Base-by-base conservation (phyloP, 1,140 invertebrate genomes). In the Drosophila orena region DNA sequence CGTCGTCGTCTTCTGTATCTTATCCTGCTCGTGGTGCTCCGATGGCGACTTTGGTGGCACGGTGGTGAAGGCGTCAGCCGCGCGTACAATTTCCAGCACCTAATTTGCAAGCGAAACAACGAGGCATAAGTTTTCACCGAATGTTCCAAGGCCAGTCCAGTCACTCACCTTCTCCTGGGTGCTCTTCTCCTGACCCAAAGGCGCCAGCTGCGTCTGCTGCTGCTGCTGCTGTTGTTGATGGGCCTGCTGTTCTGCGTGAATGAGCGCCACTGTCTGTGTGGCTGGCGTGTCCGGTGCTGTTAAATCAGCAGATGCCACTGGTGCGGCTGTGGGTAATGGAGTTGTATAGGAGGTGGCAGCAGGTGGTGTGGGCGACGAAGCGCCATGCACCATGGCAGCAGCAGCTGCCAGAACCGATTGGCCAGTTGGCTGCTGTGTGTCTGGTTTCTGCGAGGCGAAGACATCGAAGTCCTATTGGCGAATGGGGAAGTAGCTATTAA, bases 1-100 rank as follows among this genome's bases (percentile, higher is more conserved):
- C n/a, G 97, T 98, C 43, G 97, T 98, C 38, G 97, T 98, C 94
- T 97, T 97, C 79, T 96, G 94, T 74, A 96, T 94, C 84, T 95
- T 95, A 73, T 96, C 95, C 56, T 93, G 93, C 17, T 94, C 93
- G 83, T 93, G 94, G 61, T 94, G 93, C 68, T 95, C 95, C 44
- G 95, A 94, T 2, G 96, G 96, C 58, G 96, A 97, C 84, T 96
- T 97, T 14, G 96, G 96, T 55, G 96, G 95, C 71, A 94, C 94
- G 92, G 91, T 93, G 70, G 95, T 95, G 90, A 98, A 94, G 65
- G 96, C 95, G 93, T 97, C 97, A 42, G 97, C 97, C 35, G 97
- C 97, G 91, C 96, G 94, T 46, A 97, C 97, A 90, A 97, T 96
- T 91, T 98, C 97, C 92, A 98, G 93, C 53, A 97, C 97, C 95